Base-by-base conservation (phyloP, 2,888 invertebrate genomes). In the Coenonympha arcania region DNA sequence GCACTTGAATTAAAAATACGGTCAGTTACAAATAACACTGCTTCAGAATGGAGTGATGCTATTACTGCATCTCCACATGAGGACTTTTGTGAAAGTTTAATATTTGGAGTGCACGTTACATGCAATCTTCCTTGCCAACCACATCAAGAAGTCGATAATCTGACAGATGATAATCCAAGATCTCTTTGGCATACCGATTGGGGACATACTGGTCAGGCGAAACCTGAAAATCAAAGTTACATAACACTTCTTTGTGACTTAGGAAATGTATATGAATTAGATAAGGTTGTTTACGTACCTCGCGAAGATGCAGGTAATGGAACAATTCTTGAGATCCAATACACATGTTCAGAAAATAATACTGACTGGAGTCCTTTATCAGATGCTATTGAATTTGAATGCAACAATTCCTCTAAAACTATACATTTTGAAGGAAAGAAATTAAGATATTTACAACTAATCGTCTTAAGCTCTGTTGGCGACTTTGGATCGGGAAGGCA, bases 41-140 rank as follows among this genome's bases (percentile, higher is more conserved):
- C 73, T n/a, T 83, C 85, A 0, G 63, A 73, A 55, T 86, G 84
- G 84, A 80, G 79, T 63, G 64, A 77, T 20, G 56, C 50, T 34
- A 57, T 81, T 13, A 52, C 62, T 9, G 65, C 64, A 11, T 57
- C 61, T 13, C 77, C 77, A 6, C 62, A 64, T 44, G 65, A 65
- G 18, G 65, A 77, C 50, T 76, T 76, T 15, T 59, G 56, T 18
- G 68, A 69, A 53, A 40, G 73, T 28, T 37, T 55, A 2, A 52
- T 70, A 9, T 54, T 55, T 40, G 62, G 51, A 3, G 60, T 71
- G 1, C 60, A 55, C 45, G 65, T 63, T 3, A 49, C 56, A 11
- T 68, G 69, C 48, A 70, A 63, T 47, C 24, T 66, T 4, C 65
- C 68, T 6, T 65, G 64, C 42, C 60, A 70, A 48, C 59, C 62